phyloP scores from a whole-genome alignment of 2,797 vertebrate genomes.

The Catharus ustulatus region DNA sequence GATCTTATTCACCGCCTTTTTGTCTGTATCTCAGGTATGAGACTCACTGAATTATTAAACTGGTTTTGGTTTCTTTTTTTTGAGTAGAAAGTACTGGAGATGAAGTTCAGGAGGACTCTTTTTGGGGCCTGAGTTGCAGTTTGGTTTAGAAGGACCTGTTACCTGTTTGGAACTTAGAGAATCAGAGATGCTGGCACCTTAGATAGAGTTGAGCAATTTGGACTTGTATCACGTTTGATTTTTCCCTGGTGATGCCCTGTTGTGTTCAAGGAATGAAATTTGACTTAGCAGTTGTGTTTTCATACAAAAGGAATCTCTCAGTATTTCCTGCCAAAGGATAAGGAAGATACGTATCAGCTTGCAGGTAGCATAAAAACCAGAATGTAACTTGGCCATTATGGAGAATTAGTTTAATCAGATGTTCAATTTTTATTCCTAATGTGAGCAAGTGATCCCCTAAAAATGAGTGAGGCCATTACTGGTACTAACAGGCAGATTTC shows the following conservation, averaged over 20 bases:
- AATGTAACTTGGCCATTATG: neutral
- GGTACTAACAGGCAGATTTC: neutral
- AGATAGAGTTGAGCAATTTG: neutral
- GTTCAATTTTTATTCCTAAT: neutral
- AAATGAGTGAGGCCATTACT: neutral
- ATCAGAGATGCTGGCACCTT: neutral
- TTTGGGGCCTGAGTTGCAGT: neutral
- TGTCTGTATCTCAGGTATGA: conserved; percentile 96
- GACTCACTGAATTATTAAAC: neutral
- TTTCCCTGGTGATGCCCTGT: neutral
- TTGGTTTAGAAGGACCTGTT: neutral
- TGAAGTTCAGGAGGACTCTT: neutral
- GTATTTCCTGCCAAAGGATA: neutral
- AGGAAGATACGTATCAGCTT: neutral
- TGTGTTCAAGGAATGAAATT: neutral
- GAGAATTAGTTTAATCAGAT: neutral
- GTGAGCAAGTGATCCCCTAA: neutral
- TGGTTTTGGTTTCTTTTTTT: neutral
- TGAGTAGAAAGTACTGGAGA: neutral
- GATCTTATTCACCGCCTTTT: conserved; percentile 98
- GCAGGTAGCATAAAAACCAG: neutral
- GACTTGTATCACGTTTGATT: neutral
- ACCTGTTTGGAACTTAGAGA: neutral
- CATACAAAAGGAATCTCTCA: neutral
- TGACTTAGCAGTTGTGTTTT: neutral